phyloP scores from a whole-genome alignment of 2,888 invertebrate species.

The Hypsopygia costalis region DNA sequence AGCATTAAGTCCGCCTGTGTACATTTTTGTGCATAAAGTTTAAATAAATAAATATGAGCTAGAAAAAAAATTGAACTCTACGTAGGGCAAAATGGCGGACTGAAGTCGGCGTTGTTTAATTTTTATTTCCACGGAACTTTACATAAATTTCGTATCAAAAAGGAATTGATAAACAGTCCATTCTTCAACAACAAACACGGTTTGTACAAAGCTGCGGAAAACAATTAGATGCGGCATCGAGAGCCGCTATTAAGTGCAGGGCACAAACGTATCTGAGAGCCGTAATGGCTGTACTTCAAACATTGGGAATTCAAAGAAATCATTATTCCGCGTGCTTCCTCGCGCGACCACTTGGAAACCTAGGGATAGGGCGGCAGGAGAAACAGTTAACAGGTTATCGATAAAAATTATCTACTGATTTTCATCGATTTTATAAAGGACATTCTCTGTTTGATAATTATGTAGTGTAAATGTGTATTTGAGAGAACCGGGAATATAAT shows the following conservation, averaged over 20 bases:
- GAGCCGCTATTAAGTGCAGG: slow-evolving; percentile 70
- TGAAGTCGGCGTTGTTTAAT: no score
- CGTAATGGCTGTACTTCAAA: slow-evolving; percentile 75
- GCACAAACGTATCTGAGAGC: slow-evolving; percentile 69
- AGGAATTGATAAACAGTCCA: background rate
- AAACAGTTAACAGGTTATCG: slow-evolving; percentile 16
- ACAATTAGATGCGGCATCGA: slow-evolving; percentile 70
- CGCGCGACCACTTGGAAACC: slow-evolving; percentile 74
- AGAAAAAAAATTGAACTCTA: no score
- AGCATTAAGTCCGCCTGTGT: no score
- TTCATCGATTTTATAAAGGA: no score
- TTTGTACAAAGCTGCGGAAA: slow-evolving; percentile 61
- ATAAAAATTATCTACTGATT: background rate
- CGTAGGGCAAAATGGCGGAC: no score
- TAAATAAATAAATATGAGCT: no score
- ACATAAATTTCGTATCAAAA: no score
- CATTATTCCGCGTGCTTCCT: slow-evolving; percentile 77
- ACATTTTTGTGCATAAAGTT: no score
- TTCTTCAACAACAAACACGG: slow-evolving; percentile 2
- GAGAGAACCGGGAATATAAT: no score
- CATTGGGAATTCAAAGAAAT: slow-evolving; percentile 75
- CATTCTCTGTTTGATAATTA: no score
- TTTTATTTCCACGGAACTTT: no score
- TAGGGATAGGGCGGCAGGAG: slow-evolving; percentile 29
- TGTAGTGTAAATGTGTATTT: no score